Conservation (phyloP, 1,140 invertebrate genomes). For the Caenorhabditis brenneri region DNA sequence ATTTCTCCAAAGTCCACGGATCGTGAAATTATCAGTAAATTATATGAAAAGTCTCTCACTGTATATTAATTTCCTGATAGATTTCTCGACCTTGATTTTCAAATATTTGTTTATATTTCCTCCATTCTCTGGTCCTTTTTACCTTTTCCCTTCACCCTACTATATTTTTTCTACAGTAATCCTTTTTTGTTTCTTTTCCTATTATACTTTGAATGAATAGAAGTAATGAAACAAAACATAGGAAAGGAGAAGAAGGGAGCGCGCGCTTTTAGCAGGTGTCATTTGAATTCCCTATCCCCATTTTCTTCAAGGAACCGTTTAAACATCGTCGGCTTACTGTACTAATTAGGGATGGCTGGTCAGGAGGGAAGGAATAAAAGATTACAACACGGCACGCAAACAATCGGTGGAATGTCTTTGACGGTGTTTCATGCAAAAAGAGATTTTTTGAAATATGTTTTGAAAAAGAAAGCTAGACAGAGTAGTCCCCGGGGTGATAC, state of each 20-base stretch:
- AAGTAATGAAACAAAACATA: not conserved
- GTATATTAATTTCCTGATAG: no score
- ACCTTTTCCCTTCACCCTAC: not conserved
- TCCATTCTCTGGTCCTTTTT: not conserved
- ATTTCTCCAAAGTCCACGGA: slow-evolving; percentile 64
- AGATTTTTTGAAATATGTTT: not conserved
- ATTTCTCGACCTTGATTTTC: not conserved
- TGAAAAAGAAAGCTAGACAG: not conserved
- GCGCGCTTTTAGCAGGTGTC: slow-evolving; percentile 15
- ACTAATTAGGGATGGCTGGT: slow-evolving; percentile 11
- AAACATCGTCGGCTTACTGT: slow-evolving; percentile 33
- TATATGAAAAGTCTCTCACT: slow-evolving; percentile 66
- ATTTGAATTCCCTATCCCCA: slow-evolving; percentile 4
- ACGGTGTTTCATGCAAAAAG: not conserved
- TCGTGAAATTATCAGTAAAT: slow-evolving; percentile 58
- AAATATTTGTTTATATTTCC: not conserved
- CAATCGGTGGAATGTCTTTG: slow-evolving; percentile 1
- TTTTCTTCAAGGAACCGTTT: slow-evolving; percentile 30
- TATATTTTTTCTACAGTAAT: not conserved
- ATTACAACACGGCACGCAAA: not conserved
- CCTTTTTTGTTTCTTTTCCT: not conserved
- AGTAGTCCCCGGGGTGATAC: no score
- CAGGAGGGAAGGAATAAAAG: not conserved
- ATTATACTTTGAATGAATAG: slow-evolving; percentile 7
- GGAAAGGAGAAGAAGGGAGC: not conserved